Percentiles rank a stretch among this genome's conserved stretches.
Conservation (phyloP, 1,140 invertebrate genomes). For the Dendrolimus punctatus region DNA sequence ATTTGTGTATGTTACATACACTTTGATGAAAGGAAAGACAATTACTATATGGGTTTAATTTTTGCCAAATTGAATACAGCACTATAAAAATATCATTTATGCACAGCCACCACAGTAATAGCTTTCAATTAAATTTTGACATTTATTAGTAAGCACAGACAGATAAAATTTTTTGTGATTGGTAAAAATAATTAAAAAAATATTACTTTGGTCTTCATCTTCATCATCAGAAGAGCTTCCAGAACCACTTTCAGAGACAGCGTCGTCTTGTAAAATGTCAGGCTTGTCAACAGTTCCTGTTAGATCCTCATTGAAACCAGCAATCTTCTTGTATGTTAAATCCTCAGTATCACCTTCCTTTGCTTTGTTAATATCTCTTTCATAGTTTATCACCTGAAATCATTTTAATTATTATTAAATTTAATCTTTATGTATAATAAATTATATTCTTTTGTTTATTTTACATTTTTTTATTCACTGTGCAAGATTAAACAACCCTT, state of each 20-base stretch:
- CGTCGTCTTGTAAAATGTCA: conserved; percentile 69
- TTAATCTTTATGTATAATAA: too few species aligned
- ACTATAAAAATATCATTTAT: too few species aligned
- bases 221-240: conserved; percentile 63
- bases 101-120: too few species aligned
- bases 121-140: too few species aligned
- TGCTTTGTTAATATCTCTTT: conserved; percentile 87
- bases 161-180: background rate
- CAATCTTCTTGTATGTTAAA: conserved; percentile 87
- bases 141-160: too few species aligned
- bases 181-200: conserved; percentile 4
- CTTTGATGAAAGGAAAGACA: too few species aligned
- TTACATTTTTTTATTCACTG: too few species aligned
- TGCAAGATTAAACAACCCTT: too few species aligned
- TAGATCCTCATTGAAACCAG: conserved; percentile 87
- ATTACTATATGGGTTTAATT: too few species aligned
- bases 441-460: too few species aligned
- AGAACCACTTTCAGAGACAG: conserved; percentile 61
- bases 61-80: too few species aligned
- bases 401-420: background rate
- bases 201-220: conserved; percentile 22
- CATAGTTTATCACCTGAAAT: conserved; percentile 87
- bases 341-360: conserved; percentile 83
- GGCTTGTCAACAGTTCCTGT: conserved; percentile 78
- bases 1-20: too few species aligned